Base-by-base conservation (phyloP, 1,140 invertebrate genomes). In the Heliconius congener region DNA sequence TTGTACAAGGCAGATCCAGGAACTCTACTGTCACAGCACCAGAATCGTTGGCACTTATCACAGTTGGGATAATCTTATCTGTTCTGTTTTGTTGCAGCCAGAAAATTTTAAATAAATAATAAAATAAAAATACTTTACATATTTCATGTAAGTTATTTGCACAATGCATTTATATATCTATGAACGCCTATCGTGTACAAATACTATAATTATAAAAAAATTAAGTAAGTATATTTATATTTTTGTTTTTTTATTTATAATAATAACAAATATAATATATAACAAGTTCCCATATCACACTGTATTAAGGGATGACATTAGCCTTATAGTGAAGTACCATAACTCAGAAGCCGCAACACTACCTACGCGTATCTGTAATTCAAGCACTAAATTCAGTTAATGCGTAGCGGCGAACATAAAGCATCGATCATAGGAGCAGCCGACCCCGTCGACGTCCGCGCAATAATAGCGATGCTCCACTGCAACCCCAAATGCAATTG, bases 401-500 rank as follows among this genome's bases (percentile, higher is more conserved):
- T 82, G 78, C 73, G 66, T 81, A 81, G 78, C 34, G 74, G 78
- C 66, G 80, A 79, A 82, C 76, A 70, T 72, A 60, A 71, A 72
- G 73, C 83, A 83, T 87, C 84, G 84, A 85, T 84, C 85, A 87
- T 82, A 77, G 72, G 72, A 80, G 52, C 79, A 78, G 76, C 76
- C 76, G 79, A 75, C 76, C 86, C 85, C 91, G 89, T 34, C 30
- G 30, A 34, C 30, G 30, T 93, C 91, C 90, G 88, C 85, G 89
- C 89, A 91, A 93, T 93, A 89, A 88, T 87, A 90, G 84, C 87
- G 81, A 83, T 86, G 88, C 88, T 85, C 88, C 87, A 90, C 88
- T 91, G 91, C 91, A 88, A 89, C 91, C 91, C 93, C 90, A 89
- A 91, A 92, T 92, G 93, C 93, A 93, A 93, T 94, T 93, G 91